Evolutionary conservation across 2,797 vertebrate species (phyloP), one percentile per base, ranked within the genome.

Genomic region (Myotis pilosus): DNA sequence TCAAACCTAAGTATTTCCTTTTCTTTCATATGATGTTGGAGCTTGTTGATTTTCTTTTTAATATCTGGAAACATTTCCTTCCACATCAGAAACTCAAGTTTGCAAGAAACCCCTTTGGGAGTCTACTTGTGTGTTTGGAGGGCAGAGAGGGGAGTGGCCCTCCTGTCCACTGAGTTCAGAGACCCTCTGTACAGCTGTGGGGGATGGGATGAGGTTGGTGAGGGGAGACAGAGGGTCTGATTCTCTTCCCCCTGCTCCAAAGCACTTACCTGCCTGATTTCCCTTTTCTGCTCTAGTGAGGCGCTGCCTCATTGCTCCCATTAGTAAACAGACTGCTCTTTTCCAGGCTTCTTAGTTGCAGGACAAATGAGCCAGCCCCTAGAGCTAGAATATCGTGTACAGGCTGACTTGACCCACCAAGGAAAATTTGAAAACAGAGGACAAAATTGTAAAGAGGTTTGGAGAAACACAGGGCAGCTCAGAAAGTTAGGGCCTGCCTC

Each of bases 11-110:
- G 97, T 97, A 96, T 95, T 97, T 97, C 97, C 69, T 97, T 98
- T 97, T 93, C 97, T 96, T 97, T 97, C 98, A 91, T 98, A 91
- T 96, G 97, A 97, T 97, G 94, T 93, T 98, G 96, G 95, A 96
- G 90, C 93, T 98, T 96, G 89, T 89, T 96, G 94, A 92, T 95
- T 96, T 95, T 80, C 80, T 95, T 72, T 64, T 96, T 97, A 97
- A 97, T 97, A 97, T 96, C 96, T 98, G 97, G 97, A 98, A 98
- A 98, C 83, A 96, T 97, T 98, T 98, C 97, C 97, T 98, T 97
- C 96, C 97, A 98, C 97, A 98, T 97, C 96, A 98, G 98, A 98
- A 98, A 98, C 96, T 97, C 97, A 97, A 97, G 96, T 97, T 97
- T 97, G 83, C 95, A 98, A 97, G 97, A 97, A 98, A 97, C 97